Base-by-base conservation (phyloP, 2,113 vertebrate genomes). In the Ophthalmolycus amberensis region DNA sequence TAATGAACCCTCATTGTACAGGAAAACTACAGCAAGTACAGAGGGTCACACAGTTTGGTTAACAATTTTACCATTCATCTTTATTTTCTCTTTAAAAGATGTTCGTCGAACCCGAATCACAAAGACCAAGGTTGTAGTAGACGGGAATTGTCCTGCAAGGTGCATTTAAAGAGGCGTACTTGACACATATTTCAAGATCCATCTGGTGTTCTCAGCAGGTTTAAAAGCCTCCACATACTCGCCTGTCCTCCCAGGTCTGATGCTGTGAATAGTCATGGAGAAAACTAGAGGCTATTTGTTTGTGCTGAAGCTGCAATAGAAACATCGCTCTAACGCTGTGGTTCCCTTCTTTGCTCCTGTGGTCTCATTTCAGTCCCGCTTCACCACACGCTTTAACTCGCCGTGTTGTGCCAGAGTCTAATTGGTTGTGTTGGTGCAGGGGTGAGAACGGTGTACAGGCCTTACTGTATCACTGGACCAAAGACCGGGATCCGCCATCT, bases 191-290 rank as follows among this genome's bases (percentile, higher is more conserved):
- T 58, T 37, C 15, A 20, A 50, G 9, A 48, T 50, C 8, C 16
- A 15, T 25, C 15, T 52, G 44, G 29, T 25, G 65, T 65, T 38
- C 11, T 64, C 37, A 34, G 65, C 63, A 52, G 38, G 4, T 48
- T 40, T 14, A 22, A 50, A 10, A 50, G 54, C 56, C 58, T 69
- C 37, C 40, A 38, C 34, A 38, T 22, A 0, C 4, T 10, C 1
- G 3, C 34, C 27, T 48, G 34, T 75, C 75, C 77, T 70, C 90
- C 92, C 91, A 92, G 90, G 93, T 93, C 92, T 94, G 93, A 92
- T 90, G 85, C 77, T 84, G 71, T 82, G 27, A 77, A 79, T 81
- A 70, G 63, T 91, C 86, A 86, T 88, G 87, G 84, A 89, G 84
- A 77, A 71, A 87, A 73, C 66, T 85, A 80, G 75, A 89, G 81